phyloP scores from a whole-genome alignment of 2,888 invertebrate species.

The Periphyllus acericola region DNA sequence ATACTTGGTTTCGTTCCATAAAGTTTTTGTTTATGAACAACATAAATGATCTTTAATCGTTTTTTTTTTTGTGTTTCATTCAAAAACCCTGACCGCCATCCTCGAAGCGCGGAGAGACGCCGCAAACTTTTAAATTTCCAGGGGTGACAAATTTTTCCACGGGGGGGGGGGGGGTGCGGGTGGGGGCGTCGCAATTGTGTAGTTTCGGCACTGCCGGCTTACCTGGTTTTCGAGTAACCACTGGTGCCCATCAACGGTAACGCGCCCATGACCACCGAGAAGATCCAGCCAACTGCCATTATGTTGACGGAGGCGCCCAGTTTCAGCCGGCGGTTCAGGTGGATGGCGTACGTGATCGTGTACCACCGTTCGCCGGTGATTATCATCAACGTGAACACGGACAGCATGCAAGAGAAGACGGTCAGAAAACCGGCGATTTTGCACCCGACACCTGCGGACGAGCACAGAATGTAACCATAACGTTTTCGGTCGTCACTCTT shows the following conservation, averaged over 20 bases:
- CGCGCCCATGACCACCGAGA: slow-evolving; percentile 80
- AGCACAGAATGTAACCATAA: too few relatives aligned
- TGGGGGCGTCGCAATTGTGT: too few relatives aligned
- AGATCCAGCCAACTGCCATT: slow-evolving; percentile 83
- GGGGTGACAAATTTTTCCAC: too few relatives aligned
- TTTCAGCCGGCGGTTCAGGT: slow-evolving; percentile 79
- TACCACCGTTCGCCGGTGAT: slow-evolving; percentile 88
- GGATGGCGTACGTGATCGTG: slow-evolving; percentile 85
- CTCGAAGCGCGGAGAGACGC: too few relatives aligned
- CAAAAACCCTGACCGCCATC: too few relatives aligned
- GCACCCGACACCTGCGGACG: slow-evolving; percentile 76
- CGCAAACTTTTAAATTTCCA: too few relatives aligned
- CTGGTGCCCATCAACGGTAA: slow-evolving; percentile 85
- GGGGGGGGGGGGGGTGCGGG: too few relatives aligned
- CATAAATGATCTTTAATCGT: too few relatives aligned
- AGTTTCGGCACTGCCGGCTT: slow-evolving; percentile 59
- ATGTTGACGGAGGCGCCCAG: slow-evolving; percentile 78
- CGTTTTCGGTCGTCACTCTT: too few relatives aligned
- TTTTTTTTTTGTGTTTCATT: too few relatives aligned
- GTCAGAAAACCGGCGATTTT: slow-evolving; percentile 88
- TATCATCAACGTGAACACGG: slow-evolving; percentile 86
- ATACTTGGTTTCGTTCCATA: too few relatives aligned
- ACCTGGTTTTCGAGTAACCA: slow-evolving; percentile 87
- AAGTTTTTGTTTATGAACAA: too few relatives aligned
- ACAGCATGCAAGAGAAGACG: slow-evolving; percentile 86